phyloP scores from a whole-genome alignment of 2,113 vertebrate genomes.

The Sciurus niger region DNA sequence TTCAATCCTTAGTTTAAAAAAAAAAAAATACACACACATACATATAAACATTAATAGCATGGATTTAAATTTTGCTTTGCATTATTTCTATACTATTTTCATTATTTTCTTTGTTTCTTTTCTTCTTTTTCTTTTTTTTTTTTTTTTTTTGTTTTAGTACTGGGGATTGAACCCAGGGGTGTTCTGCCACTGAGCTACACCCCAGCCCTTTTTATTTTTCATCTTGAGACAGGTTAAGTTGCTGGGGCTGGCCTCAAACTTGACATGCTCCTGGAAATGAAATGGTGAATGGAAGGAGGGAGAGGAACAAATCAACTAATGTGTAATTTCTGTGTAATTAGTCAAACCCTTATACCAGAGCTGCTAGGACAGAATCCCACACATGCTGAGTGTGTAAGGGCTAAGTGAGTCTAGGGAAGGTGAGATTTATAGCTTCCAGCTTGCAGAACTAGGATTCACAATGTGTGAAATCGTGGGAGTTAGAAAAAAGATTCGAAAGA shows the following conservation, averaged over 20 bases:
- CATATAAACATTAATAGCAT: neutral
- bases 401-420: neutral
- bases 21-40: neutral
- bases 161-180: neutral
- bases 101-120: conserved; percentile 18
- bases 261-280: too few relatives aligned
- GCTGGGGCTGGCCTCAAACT: neutral
- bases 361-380: neutral
- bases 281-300: too few relatives aligned
- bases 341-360: neutral
- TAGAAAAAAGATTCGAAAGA: neutral
- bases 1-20: neutral
- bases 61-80: conserved; percentile 23
- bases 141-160: too few relatives aligned
- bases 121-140: neutral
- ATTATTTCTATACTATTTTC: conserved; percentile 40
- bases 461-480: neutral
- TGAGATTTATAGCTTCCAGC: neutral
- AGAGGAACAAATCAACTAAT: neutral
- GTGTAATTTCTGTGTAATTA: neutral
- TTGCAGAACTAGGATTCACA: neutral
- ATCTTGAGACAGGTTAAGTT: neutral
- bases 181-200: neutral
- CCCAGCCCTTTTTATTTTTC: neutral
- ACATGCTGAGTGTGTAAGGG: neutral